Conservation (phyloP, 1,140 invertebrate genomes). For the Bombus cullumanus region DNA sequence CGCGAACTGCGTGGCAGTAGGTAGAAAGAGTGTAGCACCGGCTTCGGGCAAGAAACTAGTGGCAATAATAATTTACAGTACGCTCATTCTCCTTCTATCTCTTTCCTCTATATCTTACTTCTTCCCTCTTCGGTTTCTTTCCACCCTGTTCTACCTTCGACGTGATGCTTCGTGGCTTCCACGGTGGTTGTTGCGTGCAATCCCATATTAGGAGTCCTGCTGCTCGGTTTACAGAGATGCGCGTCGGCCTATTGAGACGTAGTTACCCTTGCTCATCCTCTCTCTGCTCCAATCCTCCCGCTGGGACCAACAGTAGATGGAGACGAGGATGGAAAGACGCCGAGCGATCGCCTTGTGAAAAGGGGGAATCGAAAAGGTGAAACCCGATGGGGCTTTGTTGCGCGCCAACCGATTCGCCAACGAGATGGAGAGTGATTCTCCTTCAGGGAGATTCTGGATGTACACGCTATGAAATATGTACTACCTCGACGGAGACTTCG, state of each 20-base stretch:
- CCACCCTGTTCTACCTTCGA: neutral
- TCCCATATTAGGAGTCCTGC: conserved; percentile 65
- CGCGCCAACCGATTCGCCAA: neutral
- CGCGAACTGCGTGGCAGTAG: conserved; percentile 55
- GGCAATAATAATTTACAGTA: conserved; percentile 70
- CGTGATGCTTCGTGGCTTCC: conserved; percentile 23
- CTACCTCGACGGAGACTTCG: neutral
- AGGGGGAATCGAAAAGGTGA: conserved; percentile 34
- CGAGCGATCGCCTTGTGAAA: neutral
- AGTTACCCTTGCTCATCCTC: conserved; percentile 65
- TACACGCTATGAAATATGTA: neutral
- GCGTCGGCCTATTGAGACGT: conserved; percentile 66
- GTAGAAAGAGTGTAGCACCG: conserved; percentile 36
- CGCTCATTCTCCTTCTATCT: conserved; percentile 23
- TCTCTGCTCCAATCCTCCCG: conserved; percentile 52
- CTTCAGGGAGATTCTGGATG: neutral
- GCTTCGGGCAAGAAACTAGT: conserved; percentile 63
- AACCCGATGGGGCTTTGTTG: conserved; percentile 14
- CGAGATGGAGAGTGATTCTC: conserved; percentile 18
- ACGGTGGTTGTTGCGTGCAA: conserved; percentile 61
- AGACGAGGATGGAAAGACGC: neutral
- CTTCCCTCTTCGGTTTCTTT: neutral
- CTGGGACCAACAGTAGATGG: conserved; percentile 31
- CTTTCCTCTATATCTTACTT: neutral
- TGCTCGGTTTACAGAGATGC: conserved; percentile 58